Evolutionary conservation across 2,797 vertebrate genomes (phyloP), one percentile per base, ranked within the genome.

Genomic region (Falco concolor): DNA sequence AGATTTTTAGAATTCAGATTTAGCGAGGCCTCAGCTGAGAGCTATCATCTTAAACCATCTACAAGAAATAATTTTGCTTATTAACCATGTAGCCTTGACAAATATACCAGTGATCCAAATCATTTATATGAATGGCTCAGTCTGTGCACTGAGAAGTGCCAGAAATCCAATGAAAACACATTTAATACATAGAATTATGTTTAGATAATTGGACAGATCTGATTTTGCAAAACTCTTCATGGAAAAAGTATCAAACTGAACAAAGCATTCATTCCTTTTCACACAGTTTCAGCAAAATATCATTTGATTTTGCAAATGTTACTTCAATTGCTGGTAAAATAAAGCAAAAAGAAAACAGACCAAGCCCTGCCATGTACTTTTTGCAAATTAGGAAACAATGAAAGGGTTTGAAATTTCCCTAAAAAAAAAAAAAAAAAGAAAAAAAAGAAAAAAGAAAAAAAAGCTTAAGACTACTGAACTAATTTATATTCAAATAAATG

Each of bases 11-110:
- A 49, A 78, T 59, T 84, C 63, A 88, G 28, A 76, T 49, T 90
- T 81, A 93, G 85, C 76, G 67, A 86, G 45, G 45, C 74, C 75
- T 96, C 68, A 92, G 77, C 68, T 83, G 61, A 91, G 69, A 73
- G 73, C 65, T 75, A 59, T 83, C 57, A 75, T 68, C 68, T 87
- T 63, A 40, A 88, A 91, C 83, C 30, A 76, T 75, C 63, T 52
- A 69, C 44, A 64, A 68, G 56, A 80, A 91, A 56, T 63, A 54
- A 77, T 72, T 67, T 12, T 68, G 28, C 69, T 52, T 76, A 87
- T 85, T 90, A 81, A 95, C 93, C 8, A 63, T 18, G 38, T 8
- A 52, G 78, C 53, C 60, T 77, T 72, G 75, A 75, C 49, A 88
- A 83, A 80, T 50, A 1, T 17, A 89, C 45, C 49, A 89, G 52